Evolutionary conservation across 2,797 vertebrate genomes (phyloP), one percentile per base, ranked within the genome.

Genomic region (Chanos chanos): DNA sequence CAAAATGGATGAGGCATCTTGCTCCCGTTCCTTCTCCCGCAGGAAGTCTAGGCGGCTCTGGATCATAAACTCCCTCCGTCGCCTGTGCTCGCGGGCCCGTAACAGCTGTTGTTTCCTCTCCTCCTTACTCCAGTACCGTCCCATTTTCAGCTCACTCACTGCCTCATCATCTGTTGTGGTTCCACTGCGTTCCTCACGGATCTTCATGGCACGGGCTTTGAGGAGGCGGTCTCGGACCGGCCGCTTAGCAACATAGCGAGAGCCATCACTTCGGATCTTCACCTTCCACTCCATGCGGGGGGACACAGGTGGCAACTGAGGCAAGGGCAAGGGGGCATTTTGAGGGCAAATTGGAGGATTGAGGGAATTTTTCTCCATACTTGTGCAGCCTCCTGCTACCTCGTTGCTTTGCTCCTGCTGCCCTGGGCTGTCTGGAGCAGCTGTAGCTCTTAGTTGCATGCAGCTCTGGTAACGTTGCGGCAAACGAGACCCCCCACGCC

Each of bases 111-210:
- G 90, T 74, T 93, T 93, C 12, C 92, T 83, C 72, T 93, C 90
- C 64, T 91, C 92, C 59, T 89, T 91, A 83, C 90, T 93, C 92
- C 92, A 94, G 77, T 93, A 93, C 4, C 92, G 89, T 0, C 92
- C 92, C 84, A 89, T 87, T 37, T 93, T 93, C 82, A 93, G 88
- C 71, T 94, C 92, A 0, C 90, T 92, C 4, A 89, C 83, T 0
- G 91, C 89, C 0, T 94, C 92, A 0, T 94, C 92, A 0, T 94
- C 92, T 0, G 92, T 94, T 5, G 92, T 93, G 83, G 89, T 90
- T 31, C 92, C 91, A 1, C 91, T 92, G 12, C 91, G 90, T 1
- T 94, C 93, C 76, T 94, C 92, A 1, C 89, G 81, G 76, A 94
- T 94, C 78, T 92, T 91, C 73, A 92, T 87, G 28, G 92, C 93